phyloP scores from a whole-genome alignment of 2,113 vertebrate species.

The Calonectris borealis region DNA sequence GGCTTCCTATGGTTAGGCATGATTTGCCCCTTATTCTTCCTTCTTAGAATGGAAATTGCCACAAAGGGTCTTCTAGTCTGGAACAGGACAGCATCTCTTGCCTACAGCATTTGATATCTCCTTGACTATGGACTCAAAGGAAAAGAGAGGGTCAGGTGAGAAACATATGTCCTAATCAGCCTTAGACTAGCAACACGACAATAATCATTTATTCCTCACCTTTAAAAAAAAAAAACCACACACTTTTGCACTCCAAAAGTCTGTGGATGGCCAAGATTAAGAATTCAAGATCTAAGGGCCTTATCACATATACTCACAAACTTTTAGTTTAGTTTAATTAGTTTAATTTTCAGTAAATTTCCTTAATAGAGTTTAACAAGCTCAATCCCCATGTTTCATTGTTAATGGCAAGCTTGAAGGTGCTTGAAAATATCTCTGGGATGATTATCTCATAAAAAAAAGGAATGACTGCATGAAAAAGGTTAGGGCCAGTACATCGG shows the following conservation, averaged over 20 bases:
- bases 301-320: background rate
- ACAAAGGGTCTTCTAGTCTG: background rate
- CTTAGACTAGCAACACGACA: background rate
- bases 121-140: background rate
- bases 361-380: background rate
- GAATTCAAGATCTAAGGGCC: background rate
- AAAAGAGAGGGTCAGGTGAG: background rate
- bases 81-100: background rate
- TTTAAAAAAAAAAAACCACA: background rate
- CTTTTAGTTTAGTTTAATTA: no score
- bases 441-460: background rate
- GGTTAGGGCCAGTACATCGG: background rate
- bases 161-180: background rate
- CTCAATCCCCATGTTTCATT: background rate
- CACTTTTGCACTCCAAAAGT: background rate
- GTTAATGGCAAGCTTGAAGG: background rate
- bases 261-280: background rate
- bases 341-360: background rate
- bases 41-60: background rate
- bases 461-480: background rate
- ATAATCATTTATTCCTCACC: background rate
- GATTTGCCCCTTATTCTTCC: background rate
- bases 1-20: background rate
- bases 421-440: background rate
- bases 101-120: background rate